Percentiles rank a stretch among this genome's conserved stretches.
Conservation (phyloP, 2,888 invertebrate species). For the Heteromurus nitidus region DNA sequence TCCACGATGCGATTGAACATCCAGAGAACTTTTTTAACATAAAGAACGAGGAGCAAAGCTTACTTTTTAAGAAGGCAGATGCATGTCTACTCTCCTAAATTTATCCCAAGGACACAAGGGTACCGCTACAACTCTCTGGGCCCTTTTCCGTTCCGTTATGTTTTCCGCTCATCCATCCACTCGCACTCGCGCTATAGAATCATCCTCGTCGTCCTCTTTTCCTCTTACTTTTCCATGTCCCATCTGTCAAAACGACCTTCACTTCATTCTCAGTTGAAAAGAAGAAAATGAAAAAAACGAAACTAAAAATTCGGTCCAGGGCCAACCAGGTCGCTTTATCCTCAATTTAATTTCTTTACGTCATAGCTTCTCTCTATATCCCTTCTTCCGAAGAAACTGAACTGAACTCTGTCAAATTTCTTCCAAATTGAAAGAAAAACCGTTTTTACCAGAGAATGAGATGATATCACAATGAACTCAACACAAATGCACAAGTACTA, state of each 20-base stretch:
- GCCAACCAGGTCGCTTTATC: conserved; percentile 35
- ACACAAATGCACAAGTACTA: too few relatives aligned
- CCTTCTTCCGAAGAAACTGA: not conserved
- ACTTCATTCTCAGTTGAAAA: conserved; percentile 11
- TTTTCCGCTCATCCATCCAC: not conserved
- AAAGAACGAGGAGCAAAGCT: conserved; percentile 22
- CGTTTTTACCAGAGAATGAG: too few relatives aligned
- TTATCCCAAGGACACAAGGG: conserved; percentile 49
- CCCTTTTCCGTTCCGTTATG: conserved; percentile 37
- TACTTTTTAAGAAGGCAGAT: conserved; percentile 18
- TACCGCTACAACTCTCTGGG: conserved; percentile 1
- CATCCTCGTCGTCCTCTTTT: not conserved
- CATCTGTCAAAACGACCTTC: conserved; percentile 60
- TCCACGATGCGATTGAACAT: conserved; percentile 18
- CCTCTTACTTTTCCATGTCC: too few relatives aligned
- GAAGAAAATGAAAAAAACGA: not conserved
- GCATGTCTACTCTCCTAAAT: conserved; percentile 24
- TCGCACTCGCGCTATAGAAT: not conserved
- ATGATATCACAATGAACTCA: too few relatives aligned
- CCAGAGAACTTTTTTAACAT: not conserved
- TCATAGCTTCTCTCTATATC: not conserved
- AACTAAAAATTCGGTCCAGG: conserved; percentile 53
- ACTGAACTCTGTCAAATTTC: not conserved
- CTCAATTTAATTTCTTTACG: not conserved
- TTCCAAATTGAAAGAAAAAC: conserved; percentile 5